Conservation (phyloP, 2,888 invertebrate species). For the Spisula solida region DNA sequence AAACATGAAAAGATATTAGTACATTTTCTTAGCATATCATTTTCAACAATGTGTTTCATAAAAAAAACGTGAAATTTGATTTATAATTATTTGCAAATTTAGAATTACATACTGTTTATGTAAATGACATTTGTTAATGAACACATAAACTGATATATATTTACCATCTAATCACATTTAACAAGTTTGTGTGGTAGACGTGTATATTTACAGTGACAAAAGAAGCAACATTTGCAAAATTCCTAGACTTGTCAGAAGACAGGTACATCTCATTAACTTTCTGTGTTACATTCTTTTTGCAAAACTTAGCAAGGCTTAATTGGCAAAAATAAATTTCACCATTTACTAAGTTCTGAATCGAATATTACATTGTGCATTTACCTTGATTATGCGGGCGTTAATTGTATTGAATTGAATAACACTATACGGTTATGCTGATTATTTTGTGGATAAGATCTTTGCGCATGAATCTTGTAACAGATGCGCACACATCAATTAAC, state of each 20-base stretch:
- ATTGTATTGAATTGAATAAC: neutral
- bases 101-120: too few species aligned
- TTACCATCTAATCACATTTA: neutral
- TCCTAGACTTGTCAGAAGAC: too few species aligned
- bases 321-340: neutral
- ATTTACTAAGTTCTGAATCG: neutral
- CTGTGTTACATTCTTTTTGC: neutral
- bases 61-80: too few species aligned
- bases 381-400: conserved; percentile 9
- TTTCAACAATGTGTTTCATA: too few species aligned
- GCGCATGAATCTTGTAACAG: neutral
- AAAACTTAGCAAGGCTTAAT: conserved; percentile 1
- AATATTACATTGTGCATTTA: neutral
- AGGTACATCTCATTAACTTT: too few species aligned
- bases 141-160: too few species aligned
- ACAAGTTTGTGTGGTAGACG: neutral
- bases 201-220: neutral
- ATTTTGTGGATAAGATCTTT: neutral
- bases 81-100: too few species aligned
- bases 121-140: too few species aligned
- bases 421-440: neutral
- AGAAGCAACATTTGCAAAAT: too few species aligned
- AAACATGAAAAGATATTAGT: too few species aligned
- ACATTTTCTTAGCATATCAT: too few species aligned
- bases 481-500: neutral